phyloP scores from a whole-genome alignment of 2,113 vertebrate species.

The Siniperca knerii region DNA sequence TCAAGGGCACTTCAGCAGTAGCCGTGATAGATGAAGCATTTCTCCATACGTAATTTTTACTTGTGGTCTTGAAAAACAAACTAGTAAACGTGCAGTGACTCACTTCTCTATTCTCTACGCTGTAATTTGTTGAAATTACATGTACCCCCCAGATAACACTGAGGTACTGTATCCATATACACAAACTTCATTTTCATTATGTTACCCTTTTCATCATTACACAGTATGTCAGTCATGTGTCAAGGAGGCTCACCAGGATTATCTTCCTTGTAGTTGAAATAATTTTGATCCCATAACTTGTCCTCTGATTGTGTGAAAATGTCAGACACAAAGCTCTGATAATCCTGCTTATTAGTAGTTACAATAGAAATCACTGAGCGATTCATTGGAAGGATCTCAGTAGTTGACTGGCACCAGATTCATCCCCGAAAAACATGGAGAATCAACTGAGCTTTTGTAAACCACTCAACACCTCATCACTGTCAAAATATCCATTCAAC shows the following conservation, averaged over 20 bases:
- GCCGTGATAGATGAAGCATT: neutral
- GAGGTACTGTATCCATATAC: neutral
- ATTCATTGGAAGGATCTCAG: neutral
- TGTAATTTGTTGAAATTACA: neutral
- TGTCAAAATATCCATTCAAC: slow-evolving; percentile 21
- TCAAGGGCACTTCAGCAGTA: neutral
- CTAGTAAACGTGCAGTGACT: neutral
- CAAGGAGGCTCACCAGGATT: neutral
- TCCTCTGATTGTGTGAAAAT: neutral
- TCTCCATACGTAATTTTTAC: neutral
- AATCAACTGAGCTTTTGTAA: neutral
- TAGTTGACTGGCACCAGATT: slow-evolving; percentile 4
- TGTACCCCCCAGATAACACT: neutral
- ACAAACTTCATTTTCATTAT: neutral
- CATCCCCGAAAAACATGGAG: neutral
- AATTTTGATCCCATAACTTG: neutral
- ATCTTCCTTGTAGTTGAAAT: neutral
- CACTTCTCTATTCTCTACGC: neutral
- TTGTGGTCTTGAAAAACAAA: neutral
- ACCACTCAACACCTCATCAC: neutral
- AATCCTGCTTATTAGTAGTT: neutral
- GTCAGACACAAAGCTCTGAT: neutral
- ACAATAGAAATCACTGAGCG: neutral
- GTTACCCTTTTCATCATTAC: neutral
- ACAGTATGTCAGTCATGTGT: neutral